Conservation (phyloP, 2,888 invertebrate species). For the Acrocyrtus sp. region DNA sequence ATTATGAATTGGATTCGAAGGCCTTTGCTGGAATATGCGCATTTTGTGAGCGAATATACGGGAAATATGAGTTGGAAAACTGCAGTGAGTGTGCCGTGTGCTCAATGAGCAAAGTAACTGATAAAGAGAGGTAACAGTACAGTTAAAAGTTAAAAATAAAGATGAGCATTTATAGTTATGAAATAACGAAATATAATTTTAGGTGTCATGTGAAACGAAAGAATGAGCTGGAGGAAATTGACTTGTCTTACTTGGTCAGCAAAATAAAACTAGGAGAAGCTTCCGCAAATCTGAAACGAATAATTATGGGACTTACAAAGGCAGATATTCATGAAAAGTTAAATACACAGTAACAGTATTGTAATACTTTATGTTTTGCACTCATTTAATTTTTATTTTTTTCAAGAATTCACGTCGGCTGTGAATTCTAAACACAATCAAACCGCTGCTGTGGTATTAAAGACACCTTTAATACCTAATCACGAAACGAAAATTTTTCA, state of each 20-base stretch:
- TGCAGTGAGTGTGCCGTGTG: constrained; percentile 54
- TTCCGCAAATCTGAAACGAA: constrained; percentile 10
- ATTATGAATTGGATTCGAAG: constrained; percentile 67
- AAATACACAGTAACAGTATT: no score
- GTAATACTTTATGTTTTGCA: neutral
- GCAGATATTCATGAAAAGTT: neutral
- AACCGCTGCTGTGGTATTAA: constrained; percentile 44
- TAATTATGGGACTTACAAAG: constrained; percentile 16
- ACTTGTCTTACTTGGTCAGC: constrained; percentile 52
- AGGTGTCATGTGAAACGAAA: constrained; percentile 58
- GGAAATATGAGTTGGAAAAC: constrained; percentile 55
- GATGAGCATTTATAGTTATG: no score
- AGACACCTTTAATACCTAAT: constrained; percentile 37
- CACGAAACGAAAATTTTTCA: constrained; percentile 45
- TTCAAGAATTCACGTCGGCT: constrained; percentile 39
- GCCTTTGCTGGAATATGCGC: constrained; percentile 80
- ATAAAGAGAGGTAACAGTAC: constrained; percentile 48
- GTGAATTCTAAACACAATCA: constrained; percentile 40
- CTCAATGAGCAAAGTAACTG: constrained; percentile 30
- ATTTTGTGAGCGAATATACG: constrained; percentile 75
- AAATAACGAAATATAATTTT: no score
- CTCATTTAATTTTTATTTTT: constrained; percentile 40
- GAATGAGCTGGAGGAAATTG: constrained; percentile 54
- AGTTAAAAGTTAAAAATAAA: no score
- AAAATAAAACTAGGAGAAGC: constrained; percentile 51